Conservation (phyloP, 2,797 vertebrate genomes). For the Thaleichthys pacificus region DNA sequence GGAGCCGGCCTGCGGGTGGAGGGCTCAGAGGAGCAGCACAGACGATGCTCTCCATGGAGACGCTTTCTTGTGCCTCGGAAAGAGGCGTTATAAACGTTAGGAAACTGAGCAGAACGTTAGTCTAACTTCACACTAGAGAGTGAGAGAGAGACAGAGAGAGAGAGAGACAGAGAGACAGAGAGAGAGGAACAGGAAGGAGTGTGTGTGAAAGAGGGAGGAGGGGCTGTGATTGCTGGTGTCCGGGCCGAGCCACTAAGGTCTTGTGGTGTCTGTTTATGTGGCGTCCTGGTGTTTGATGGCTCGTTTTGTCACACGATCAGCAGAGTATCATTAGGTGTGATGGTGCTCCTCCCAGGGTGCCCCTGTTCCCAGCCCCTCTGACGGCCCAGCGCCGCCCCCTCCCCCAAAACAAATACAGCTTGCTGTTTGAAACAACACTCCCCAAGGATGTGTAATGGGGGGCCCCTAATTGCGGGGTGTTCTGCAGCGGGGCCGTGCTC, state of each 20-base stretch:
- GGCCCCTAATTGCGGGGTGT: conserved; percentile 50
- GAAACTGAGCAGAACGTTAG: conserved; percentile 66
- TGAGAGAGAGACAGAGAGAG: not conserved
- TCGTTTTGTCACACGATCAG: conserved; percentile 78
- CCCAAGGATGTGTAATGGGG: conserved; percentile 68
- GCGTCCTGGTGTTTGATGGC: conserved; percentile 73
- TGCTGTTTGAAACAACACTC: conserved; percentile 75
- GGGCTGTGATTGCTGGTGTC: conserved; percentile 28
- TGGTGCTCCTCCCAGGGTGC: conserved; percentile 53
- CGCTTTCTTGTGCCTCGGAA: conserved; percentile 45
- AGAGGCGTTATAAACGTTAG: conserved; percentile 56
- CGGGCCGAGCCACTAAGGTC: conserved; percentile 56
- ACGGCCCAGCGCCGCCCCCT: conserved; percentile 45
- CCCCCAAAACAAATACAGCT: conserved; percentile 62
- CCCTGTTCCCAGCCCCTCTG: conserved; percentile 55
- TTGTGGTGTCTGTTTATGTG: conserved; percentile 66
- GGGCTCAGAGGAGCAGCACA: not conserved
- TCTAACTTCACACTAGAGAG: conserved; percentile 43
- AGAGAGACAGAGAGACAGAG: conserved; percentile 38
- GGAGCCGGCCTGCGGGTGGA: conserved; percentile 49
- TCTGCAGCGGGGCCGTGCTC: conserved; percentile 44
- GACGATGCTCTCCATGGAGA: conserved; percentile 36
- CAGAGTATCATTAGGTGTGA: conserved; percentile 73
- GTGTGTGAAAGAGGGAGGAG: not conserved
- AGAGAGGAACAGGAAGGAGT: not conserved